Base-by-base conservation (phyloP, 2,888 invertebrate species). In the Phengaris arion region DNA sequence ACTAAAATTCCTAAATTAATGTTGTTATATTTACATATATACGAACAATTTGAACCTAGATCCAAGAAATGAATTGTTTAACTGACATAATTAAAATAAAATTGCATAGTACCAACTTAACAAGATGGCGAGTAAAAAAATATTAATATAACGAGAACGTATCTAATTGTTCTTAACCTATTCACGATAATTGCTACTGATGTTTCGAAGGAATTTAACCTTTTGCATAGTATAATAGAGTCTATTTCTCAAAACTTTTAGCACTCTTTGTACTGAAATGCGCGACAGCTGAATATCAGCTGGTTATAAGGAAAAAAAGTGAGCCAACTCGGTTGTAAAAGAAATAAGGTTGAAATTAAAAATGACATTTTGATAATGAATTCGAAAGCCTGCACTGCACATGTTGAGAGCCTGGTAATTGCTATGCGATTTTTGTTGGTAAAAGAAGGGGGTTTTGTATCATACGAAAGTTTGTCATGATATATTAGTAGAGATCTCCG, bases 271-370 rank as follows among this genome's bases (percentile, higher is more conserved):
- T 70, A 22, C 70, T 70, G 70, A 69, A 70, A 54, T 45, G 35
- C 52, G 35, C 54, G 72, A 72, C 72, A 72, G 72, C 72, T 72
- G 72, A 72, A 72, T 54, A 72, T 72, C 72, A 72, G 72, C 72
- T 72, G 72, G 54, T 72, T 52, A 1, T 12, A 2, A 15, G 52
- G 35, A 68, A 72, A 72, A 72, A 72, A 70, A 52, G 15, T 13
- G 52, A 72, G 35, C 35, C 35, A 72, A 51, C 72, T 54, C 52
- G 12, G 22, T 12, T 52, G 12, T 35, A 22, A 22, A 52, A 22
- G 72, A 52, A 52, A 52, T 72, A 72, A 72, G 72, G 72, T 72
- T 54, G 52, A 72, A 72, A 72, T 72, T 72, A 72, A 13, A 72
- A 22, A 51, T 72, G 72, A 54, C 54, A 72, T 72, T 52, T 52